These are phyloP conservation scores for Platalea minor DNA, from an alignment of 2,797 vertebrate species.

Conservation along the genomic window DNA sequence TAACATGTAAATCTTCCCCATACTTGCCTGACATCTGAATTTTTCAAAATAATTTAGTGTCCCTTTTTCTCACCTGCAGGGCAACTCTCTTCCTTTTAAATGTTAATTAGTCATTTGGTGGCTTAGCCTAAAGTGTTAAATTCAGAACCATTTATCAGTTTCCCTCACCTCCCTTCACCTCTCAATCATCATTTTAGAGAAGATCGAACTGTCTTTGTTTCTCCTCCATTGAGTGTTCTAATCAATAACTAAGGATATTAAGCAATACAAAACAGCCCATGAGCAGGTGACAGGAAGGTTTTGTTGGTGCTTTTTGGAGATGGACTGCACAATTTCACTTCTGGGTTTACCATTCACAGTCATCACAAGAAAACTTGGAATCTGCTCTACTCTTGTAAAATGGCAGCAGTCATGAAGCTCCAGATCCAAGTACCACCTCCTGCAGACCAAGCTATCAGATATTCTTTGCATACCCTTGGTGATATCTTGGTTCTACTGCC, in stretches of 20 bases:
- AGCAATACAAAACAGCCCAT: background rate
- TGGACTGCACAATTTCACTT: background rate
- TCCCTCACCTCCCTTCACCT: background rate
- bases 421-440: background rate
- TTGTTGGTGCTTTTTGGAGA: background rate
- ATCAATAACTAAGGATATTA: background rate
- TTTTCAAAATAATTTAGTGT: conserved; percentile 64
- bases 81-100: conserved; percentile 34
- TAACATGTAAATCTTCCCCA: conserved; percentile 53
- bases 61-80: conserved; percentile 50
- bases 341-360: background rate
- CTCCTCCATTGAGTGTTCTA: background rate
- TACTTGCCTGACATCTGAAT: conserved; percentile 47
- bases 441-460: background rate
- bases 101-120: conserved; percentile 40
- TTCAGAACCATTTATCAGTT: conserved; percentile 17
- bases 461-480: background rate
- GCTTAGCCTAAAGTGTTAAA: conserved; percentile 46
- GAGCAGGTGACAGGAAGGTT: background rate
- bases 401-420: background rate
- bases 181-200: background rate
- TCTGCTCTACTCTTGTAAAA: background rate
- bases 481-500: background rate
- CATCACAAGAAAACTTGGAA: background rate
- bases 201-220: background rate